Conservation (phyloP, 1,140 invertebrate species). For the Pseudomyrmex cubaensis region DNA sequence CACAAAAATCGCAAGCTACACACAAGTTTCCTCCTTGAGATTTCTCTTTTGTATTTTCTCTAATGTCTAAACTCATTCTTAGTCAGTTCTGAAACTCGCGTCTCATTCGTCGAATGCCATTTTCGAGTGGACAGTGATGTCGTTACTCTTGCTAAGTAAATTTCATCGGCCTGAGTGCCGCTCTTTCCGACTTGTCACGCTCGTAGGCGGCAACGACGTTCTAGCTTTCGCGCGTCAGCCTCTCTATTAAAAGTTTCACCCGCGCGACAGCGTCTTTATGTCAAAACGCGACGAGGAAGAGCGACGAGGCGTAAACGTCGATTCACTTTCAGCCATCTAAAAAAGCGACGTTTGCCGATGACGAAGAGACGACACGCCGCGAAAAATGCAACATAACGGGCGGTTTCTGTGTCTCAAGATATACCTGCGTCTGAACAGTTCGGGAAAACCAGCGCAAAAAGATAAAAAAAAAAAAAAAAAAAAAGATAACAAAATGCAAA, state of each 20-base stretch:
- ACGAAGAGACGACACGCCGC: not conserved
- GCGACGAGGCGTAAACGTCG: constrained; percentile 43
- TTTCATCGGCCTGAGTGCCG: constrained; percentile 70
- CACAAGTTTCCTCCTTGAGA: not conserved
- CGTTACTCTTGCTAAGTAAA: constrained; percentile 71
- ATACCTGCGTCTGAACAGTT: too few species aligned
- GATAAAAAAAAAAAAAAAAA: not conserved
- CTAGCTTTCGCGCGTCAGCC: constrained; percentile 42
- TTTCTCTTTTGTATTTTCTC: not conserved
- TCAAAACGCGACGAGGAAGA: constrained; percentile 55
- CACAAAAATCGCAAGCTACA: not conserved
- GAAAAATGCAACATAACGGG: not conserved
- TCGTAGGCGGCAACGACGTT: constrained; percentile 48
- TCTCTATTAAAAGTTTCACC: constrained; percentile 63
- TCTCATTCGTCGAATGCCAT: constrained; percentile 41
- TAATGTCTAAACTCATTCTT: not conserved
- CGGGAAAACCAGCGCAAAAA: not conserved
- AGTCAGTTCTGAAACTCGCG: not conserved
- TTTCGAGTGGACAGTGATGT: constrained; percentile 71
- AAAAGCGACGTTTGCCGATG: not conserved
- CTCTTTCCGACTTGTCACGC: constrained; percentile 64
- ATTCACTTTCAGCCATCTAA: constrained; percentile 36
- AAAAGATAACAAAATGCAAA: not conserved
- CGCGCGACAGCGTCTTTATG: constrained; percentile 54
- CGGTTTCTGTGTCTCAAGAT: too few species aligned